Evolutionary conservation across 2,888 invertebrate genomes (phyloP), one percentile per base, ranked within the genome.

Genomic region (Thera obeliscata): DNA sequence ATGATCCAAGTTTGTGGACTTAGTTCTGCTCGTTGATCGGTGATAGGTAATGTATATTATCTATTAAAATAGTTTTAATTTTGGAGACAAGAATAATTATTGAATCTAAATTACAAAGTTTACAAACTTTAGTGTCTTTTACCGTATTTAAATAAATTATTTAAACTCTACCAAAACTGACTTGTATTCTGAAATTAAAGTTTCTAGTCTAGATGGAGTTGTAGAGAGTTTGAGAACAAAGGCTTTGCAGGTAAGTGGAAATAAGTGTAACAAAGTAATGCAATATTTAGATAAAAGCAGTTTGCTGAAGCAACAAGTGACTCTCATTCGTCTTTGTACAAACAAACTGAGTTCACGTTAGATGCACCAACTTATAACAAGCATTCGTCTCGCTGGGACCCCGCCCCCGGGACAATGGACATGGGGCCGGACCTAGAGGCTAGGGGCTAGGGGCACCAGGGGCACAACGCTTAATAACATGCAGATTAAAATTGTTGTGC

Each of bases 291-390:
- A 56, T 41, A 22, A 59, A 64, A 55, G 48, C 54, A 59, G 48
- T 58, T 56, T 56, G 63, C 5, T 46, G 4, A 49, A 46, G 77
- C 80, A 80, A 72, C 67, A 63, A 75, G 68, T 70, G 69, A 67
- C 59, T 71, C 43, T 70, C 74, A 79, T 80, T 79, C 67, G 74
- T 76, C 76, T 61, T 71, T 62, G 59, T 56, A 68, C 67, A 75
- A 76, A 80, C 75, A 76, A 73, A 74, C 71, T 70, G 69, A 76
- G 75, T 74, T 35, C 67, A 70, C 69, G 64, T 73, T 67, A 70
- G 70, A 73, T 67, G 59, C 56, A 70, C 69, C 60, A 71, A 71
- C 77, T 79, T 78, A 76, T 76, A 79, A 80, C 76, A 74, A 77
- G 72, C 75, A 79, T 80, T 65, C 71, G 75, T 77, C 77, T 79